Percentiles rank a stretch among this genome's conserved stretches.
Evolutionary conservation across 2,797 vertebrate genomes (phyloP).

Genomic region (Rhincodon typus): DNA sequence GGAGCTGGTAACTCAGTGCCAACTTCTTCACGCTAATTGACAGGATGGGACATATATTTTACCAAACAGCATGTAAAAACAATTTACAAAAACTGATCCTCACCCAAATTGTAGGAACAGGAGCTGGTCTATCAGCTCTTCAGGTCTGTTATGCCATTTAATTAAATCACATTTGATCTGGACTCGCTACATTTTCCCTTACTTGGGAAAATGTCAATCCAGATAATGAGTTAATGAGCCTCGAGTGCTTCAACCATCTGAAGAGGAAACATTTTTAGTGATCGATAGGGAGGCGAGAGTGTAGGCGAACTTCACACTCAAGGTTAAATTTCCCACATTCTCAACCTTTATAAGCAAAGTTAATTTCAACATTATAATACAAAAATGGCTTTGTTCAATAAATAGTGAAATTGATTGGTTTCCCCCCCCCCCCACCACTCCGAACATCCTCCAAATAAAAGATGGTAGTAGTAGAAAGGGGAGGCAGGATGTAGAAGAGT

Average conservation of each 20-base stretch:
- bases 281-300: background rate
- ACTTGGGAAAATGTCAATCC: background rate
- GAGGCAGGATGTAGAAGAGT: background rate
- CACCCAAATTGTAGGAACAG: background rate
- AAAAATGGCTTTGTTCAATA: background rate
- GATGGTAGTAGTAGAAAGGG: background rate
- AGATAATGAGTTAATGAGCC: background rate
- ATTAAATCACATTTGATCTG: background rate
- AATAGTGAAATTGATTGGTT: background rate
- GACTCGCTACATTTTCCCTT: background rate
- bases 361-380: constrained; percentile 6
- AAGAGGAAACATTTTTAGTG: background rate
- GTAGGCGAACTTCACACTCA: background rate
- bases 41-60: background rate
- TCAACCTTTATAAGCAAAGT: background rate
- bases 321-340: background rate
- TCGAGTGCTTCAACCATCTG: background rate
- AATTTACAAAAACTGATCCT: background rate
- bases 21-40: background rate
- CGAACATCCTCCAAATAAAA: background rate
- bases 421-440: background rate
- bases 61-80: background rate
- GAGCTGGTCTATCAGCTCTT: background rate
- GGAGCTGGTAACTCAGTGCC: background rate
- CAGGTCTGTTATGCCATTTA: background rate